Evolutionary conservation across 2,797 vertebrate species (phyloP), one percentile per base, ranked within the genome.

Genomic region (Sebastes hubbsi): DNA sequence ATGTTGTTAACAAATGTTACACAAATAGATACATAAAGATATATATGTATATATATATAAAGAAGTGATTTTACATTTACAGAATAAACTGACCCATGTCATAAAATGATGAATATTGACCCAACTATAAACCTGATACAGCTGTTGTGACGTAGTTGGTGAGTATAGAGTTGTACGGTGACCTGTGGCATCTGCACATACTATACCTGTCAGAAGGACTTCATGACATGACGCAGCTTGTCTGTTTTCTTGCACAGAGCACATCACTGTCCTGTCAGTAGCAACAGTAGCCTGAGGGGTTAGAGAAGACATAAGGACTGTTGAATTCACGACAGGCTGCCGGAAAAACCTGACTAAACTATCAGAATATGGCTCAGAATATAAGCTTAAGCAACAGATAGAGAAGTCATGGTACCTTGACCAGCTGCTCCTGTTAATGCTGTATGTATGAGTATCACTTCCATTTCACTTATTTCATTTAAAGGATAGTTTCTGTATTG

Each of bases 191-290:
- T 59, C n/a, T 29, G 32, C 18, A 65, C 52, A 42, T 56, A 24
- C 24, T 1, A 46, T 29, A 29, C 4, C 6, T 46, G 27, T 60
- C 38, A 56, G 25, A 13, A 9, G 11, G 62, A 42, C 22, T 24
- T 60, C 18, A 8, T 6, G 14, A 58, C 81, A 52, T 63, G 86
- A 68, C 4, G 2, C 46, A 72, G 20, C 86, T 20, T 81, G 88
- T 81, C 36, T 27, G 32, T 62, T 38, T 49, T 65, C n/a, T 54
- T 36, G 29, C 8, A 25, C 29, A 29, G 12, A 13, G 24, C 14
- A 34, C 29, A 5, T 70, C 9, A 38, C 36, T 38, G 14, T 58
- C 27, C 72, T 59, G 42, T 75, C 63, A 59, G 58, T 12, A 27
- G 16, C 5, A 49, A 29, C 59, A 56, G 20, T 2, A 73, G 69